A percentile compares a stretch with the other conserved stretches of the same genome.
These are phyloP conservation scores for Ophion costatus DNA, from an alignment of 2,888 invertebrate genomes.

Conservation along the genomic window DNA sequence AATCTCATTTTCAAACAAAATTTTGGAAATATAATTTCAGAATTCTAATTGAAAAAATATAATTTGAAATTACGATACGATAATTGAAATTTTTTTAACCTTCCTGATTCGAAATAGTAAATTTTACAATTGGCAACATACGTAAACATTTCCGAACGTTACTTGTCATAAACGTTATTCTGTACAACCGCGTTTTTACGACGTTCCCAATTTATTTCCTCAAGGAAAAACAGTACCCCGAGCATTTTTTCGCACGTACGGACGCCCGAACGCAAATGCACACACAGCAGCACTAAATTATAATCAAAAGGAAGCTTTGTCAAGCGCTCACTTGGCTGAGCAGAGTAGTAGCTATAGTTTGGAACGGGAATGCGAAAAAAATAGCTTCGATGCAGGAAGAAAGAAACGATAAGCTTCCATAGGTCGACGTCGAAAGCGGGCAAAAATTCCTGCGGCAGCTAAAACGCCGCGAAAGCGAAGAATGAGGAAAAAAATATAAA, in stretches of 20 bases:
- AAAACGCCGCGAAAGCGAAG: conserved; percentile 18
- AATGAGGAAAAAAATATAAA: not conserved
- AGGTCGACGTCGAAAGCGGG: conserved; percentile 42
- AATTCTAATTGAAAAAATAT: too few relatives aligned
- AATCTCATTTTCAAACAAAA: too few relatives aligned
- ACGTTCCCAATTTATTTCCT: too few relatives aligned
- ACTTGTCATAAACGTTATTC: too few relatives aligned
- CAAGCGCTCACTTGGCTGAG: not conserved
- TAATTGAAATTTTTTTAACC: too few relatives aligned
- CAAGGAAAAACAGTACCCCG: too few relatives aligned
- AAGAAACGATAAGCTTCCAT: conserved; percentile 41
- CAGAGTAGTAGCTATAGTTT: not conserved
- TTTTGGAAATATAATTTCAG: too few relatives aligned
- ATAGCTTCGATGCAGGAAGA: conserved; percentile 43
- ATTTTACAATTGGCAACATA: too few relatives aligned
- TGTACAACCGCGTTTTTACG: too few relatives aligned
- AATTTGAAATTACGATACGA: too few relatives aligned
- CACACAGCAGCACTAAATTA: not conserved
- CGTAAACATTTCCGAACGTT: too few relatives aligned
- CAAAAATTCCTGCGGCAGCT: conserved; percentile 7
- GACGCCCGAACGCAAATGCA: not conserved
- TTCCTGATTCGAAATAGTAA: too few relatives aligned
- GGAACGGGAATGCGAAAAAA: conserved; percentile 34
- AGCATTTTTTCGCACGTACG: not conserved
- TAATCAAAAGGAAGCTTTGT: not conserved